phyloP scores from a whole-genome alignment of 1,140 invertebrate genomes.

The Pararge aegeria region DNA sequence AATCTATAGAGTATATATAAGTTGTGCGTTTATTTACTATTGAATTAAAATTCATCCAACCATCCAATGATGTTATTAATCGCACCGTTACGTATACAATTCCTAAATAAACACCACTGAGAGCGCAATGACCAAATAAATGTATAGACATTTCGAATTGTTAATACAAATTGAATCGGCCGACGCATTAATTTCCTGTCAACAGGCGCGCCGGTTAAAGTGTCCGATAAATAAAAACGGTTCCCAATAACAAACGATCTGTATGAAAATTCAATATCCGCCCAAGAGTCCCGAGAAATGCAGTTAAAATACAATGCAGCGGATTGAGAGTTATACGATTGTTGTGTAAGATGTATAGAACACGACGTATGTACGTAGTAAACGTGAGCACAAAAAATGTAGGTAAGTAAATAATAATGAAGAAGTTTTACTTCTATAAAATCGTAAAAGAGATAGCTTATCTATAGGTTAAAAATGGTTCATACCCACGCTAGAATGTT shows the following conservation, averaged over 20 bases:
- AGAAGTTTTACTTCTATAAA: no score
- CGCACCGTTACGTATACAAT: background rate
- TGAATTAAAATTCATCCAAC: no score
- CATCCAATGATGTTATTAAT: background rate
- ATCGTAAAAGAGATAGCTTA: no score
- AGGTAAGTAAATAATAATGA: no score
- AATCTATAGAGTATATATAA: no score
- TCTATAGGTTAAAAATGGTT: no score
- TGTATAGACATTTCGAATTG: slow-evolving; percentile 37
- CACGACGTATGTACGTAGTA: no score
- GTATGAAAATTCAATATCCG: slow-evolving; percentile 78
- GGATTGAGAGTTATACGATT: slow-evolving; percentile 31
- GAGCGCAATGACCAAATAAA: slow-evolving; percentile 26
- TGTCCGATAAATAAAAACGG: slow-evolving; percentile 69
- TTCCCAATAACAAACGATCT: slow-evolving; percentile 68
- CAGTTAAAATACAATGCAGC: slow-evolving; percentile 51
- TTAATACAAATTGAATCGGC: slow-evolving; percentile 66
- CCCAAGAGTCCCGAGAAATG: slow-evolving; percentile 46
- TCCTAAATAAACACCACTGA: slow-evolving; percentile 14
- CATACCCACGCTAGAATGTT: no score
- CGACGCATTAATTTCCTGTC: slow-evolving; percentile 73
- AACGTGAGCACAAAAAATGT: no score
- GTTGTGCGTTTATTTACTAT: no score
- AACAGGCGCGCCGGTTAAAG: slow-evolving; percentile 61
- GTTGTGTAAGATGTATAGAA: no score